Evolutionary conservation across 2,113 vertebrate species (phyloP).

Genomic region (Colistium nudipinnis): DNA sequence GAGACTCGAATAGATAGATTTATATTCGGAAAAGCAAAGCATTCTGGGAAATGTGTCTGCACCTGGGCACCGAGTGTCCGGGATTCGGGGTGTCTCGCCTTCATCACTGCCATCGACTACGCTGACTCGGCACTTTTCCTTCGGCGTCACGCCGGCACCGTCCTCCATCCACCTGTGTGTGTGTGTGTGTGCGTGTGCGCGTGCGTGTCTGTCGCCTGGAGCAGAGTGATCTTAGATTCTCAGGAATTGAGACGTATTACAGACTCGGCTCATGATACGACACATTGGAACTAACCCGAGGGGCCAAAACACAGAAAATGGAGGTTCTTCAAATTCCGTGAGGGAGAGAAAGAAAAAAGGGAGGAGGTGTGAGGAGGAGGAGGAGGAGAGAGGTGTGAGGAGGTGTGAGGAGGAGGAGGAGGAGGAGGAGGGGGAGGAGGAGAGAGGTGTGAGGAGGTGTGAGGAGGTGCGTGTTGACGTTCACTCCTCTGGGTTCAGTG

Average conservation of each 20-base stretch:
- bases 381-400: conserved; percentile 11
- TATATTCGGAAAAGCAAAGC: conserved; percentile 32
- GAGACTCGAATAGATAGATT: too few relatives aligned
- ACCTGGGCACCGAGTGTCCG: conserved; percentile 40
- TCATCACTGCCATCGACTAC: conserved; percentile 75
- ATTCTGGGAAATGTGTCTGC: conserved; percentile 69
- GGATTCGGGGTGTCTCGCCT: conserved; percentile 49
- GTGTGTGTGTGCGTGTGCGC: conserved; percentile 34
- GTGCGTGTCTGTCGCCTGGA: conserved; percentile 46
- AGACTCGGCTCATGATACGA: conserved; percentile 68
- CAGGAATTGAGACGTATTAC: conserved; percentile 73
- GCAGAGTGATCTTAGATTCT: conserved; percentile 55
- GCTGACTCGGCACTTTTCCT: conserved; percentile 73
- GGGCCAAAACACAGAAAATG: conserved; percentile 68
- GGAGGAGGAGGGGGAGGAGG: conserved; percentile 10
- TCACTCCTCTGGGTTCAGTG: too few relatives aligned
- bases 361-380: conserved; percentile 10
- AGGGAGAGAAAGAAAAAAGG: conserved; percentile 7
- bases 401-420: conserved; percentile 14
- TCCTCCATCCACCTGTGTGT: conserved; percentile 71
- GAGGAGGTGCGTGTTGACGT: too few relatives aligned
- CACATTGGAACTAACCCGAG: conserved; percentile 72
- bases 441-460: conserved; percentile 12
- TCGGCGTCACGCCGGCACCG: conserved; percentile 58
- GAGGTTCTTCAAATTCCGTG: conserved; percentile 64